Conservation (phyloP, 1,140 invertebrate species). For the Zaprionus capensis region DNA sequence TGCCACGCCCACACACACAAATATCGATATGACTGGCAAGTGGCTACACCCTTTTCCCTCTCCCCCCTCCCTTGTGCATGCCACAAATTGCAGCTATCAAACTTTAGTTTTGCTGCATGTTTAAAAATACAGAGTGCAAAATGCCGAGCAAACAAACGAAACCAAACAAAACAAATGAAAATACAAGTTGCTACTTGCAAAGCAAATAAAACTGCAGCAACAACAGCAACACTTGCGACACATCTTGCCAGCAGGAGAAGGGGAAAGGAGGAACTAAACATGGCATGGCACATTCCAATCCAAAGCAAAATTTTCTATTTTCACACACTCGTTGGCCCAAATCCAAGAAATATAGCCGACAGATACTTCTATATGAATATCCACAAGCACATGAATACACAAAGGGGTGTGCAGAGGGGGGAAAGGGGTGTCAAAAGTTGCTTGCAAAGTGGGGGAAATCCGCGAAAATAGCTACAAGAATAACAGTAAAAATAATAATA, state of each 20-base stretch:
- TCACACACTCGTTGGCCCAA: constrained; percentile 77
- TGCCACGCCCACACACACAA: constrained; percentile 30
- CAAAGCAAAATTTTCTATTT: constrained; percentile 72
- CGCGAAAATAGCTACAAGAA: constrained; percentile 55
- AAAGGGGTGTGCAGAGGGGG: neutral
- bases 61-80: constrained; percentile 26
- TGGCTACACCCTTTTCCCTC: neutral
- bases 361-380: constrained; percentile 52
- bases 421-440: constrained; percentile 9
- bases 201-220: constrained; percentile 14
- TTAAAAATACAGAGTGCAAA: constrained; percentile 71
- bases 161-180: constrained; percentile 49
- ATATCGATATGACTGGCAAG: constrained; percentile 24
- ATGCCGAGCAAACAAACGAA: constrained; percentile 49
- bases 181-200: neutral
- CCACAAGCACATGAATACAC: constrained; percentile 11
- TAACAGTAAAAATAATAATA: constrained; percentile 53
- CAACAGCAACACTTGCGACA: constrained; percentile 35
- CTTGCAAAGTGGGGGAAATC: constrained; percentile 63
- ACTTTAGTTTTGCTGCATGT: constrained; percentile 58
- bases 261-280: constrained; percentile 31
- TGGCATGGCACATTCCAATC: constrained; percentile 68
- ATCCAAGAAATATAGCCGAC: constrained; percentile 77
- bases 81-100: constrained; percentile 64
- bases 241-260: neutral